These are phyloP conservation scores for Drosophila longiperda DNA, from an alignment of 2,888 invertebrate genomes.

Conservation along the genomic window DNA sequence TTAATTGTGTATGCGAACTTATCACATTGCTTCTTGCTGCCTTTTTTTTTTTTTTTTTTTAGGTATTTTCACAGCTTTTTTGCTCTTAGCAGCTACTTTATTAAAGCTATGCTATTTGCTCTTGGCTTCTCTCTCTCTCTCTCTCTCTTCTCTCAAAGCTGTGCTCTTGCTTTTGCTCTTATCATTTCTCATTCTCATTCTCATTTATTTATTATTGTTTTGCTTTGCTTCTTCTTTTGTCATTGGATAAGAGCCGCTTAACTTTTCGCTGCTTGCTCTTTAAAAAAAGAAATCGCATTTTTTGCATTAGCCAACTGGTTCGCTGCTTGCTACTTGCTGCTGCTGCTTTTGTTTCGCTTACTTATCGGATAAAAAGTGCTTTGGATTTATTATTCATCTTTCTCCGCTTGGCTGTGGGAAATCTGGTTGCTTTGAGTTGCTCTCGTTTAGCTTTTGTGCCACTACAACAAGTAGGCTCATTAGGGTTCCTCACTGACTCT, in stretches of 20 bases:
- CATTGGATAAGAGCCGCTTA: background rate
- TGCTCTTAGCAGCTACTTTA: background rate
- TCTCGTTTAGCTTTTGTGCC: background rate
- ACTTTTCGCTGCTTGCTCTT: background rate
- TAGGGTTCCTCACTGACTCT: slow-evolving; percentile 33
- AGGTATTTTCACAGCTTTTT: no score
- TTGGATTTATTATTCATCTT: background rate
- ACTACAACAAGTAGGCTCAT: slow-evolving; percentile 34
- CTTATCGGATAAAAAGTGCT: background rate
- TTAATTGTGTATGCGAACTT: background rate
- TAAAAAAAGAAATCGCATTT: background rate
- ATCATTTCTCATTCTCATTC: background rate
- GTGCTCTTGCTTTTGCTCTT: background rate
- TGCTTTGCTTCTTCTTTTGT: background rate
- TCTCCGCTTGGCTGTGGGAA: background rate
- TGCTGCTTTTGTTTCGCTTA: background rate
- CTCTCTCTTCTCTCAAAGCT: background rate
- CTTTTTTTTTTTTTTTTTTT: background rate
- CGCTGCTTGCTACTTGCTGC: background rate
- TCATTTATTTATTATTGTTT: background rate
- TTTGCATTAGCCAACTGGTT: background rate
- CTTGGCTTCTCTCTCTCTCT: background rate
- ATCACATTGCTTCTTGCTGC: slow-evolving; percentile 3
- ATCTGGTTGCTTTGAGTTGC: background rate
- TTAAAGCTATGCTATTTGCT: background rate